Percentiles rank a stretch among this genome's conserved stretches.
Conservation (phyloP, 2,888 invertebrate genomes). For the Netelia fuscicornis region DNA sequence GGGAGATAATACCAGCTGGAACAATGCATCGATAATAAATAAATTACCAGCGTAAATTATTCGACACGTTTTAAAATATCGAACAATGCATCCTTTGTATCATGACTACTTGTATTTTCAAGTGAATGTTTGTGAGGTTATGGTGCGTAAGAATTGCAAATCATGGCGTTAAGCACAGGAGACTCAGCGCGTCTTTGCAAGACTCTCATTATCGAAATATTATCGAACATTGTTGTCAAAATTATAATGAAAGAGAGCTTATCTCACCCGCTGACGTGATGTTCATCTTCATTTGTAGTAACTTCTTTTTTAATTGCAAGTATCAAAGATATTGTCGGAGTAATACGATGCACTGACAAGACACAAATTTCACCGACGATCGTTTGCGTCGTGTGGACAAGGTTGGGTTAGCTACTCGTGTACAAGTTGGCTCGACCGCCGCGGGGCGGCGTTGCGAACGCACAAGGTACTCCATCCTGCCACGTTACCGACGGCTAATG, state of each 20-base stretch:
- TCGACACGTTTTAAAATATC: background rate
- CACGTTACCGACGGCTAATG: no score
- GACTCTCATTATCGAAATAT: background rate
- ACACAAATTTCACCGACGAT: background rate
- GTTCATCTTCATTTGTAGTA: slow-evolving; percentile 80
- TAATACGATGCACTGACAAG: background rate
- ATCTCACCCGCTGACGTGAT: slow-evolving; percentile 84
- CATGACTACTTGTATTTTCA: slow-evolving; percentile 34
- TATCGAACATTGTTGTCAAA: background rate
- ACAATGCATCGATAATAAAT: slow-evolving; percentile 49
- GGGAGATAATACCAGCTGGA: slow-evolving; percentile 96
- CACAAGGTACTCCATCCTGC: no score
- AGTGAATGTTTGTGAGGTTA: slow-evolving; percentile 75
- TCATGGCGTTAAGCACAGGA: slow-evolving; percentile 73
- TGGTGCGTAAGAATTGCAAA: slow-evolving; percentile 79
- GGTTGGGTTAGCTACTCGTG: background rate
- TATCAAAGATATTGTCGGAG: background rate
- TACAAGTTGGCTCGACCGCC: background rate
- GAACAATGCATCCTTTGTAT: background rate
- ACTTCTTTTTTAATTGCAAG: background rate
- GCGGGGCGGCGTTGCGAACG: background rate
- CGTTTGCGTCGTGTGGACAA: background rate
- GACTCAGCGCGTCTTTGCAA: background rate
- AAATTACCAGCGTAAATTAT: background rate
- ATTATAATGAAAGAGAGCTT: background rate